Evolutionary conservation across 2,797 vertebrate species (phyloP), one percentile per base, ranked within the genome.

Genomic region (Oceanodroma leucorhoa): DNA sequence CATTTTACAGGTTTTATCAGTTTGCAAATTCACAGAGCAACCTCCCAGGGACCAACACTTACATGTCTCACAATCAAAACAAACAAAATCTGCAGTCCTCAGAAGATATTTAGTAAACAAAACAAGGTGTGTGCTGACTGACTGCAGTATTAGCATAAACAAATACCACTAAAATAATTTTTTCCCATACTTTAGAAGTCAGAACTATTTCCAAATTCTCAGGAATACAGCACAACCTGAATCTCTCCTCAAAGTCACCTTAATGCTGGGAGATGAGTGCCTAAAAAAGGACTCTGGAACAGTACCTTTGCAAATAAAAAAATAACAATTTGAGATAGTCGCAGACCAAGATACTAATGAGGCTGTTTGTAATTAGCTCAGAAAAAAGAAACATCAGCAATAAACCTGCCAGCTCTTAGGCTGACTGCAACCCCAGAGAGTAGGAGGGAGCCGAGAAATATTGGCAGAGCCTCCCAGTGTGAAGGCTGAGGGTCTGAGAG

Each of bases 1-100:
- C n/a, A 94, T 76, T 92, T 72, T 75, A 95, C 94, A 89, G 90
- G 93, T 95, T 95, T 92, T 96, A 86, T 91, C 88, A 87, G 95
- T 94, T 94, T 94, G 83, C 85, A 97, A 60, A 96, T 95, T 82
- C 80, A 40, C 50, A 55, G 80, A 91, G 85, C 84, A 90, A 7
- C 40, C 96, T 94, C 93, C 83, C 73, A 80, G 86, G 71, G 88
- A 79, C 57, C n/a, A 89, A 93, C 81, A 85, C 90, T 94, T 95
- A 66, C 23, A 80, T 46, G 61, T 90, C 88, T 86, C 86, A 90
- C 71, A 95, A 93, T 76, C 83, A 95, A 92, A 94, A 95, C 86
- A 95, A 96, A 96, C 91, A 93, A 87, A 90, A 90, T 67, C 86
- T 89, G 78, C 73, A 82, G 60, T 77, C 54, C 46, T 87, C 58